Percentiles rank a stretch among this genome's conserved stretches.
These are phyloP conservation scores for Clytia hemisphaerica DNA, from an alignment of 30 jellyfish, hydroid and myxozoan genomes.

Conservation along the genomic window DNA sequence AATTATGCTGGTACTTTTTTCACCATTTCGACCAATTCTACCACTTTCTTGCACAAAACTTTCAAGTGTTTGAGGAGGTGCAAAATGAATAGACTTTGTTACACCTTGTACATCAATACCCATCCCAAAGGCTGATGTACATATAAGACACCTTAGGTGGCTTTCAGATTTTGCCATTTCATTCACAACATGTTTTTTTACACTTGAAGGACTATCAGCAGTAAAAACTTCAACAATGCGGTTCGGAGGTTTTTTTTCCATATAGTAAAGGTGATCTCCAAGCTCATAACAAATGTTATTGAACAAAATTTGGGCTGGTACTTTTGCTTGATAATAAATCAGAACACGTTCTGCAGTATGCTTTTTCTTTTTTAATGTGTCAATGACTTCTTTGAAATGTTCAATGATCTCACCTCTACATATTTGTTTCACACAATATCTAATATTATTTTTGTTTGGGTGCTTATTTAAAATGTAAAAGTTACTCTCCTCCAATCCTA, in stretches of 20 bases:
- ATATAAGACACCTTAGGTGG: background rate
- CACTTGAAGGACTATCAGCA: conserved; percentile 3
- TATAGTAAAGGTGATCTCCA: background rate
- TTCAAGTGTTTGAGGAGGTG: conserved; percentile 6
- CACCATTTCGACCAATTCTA: conserved; percentile 10
- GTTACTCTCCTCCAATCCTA: background rate
- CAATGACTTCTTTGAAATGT: background rate
- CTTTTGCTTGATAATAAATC: background rate
- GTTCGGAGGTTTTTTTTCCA: background rate
- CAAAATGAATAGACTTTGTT: background rate
- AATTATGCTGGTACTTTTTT: background rate
- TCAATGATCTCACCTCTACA: background rate
- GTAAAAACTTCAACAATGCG: background rate
- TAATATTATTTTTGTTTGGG: background rate
- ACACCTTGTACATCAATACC: background rate
- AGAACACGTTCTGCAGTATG: background rate
- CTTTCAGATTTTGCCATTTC: conserved; percentile 5
- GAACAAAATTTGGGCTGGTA: background rate
- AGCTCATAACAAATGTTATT: background rate
- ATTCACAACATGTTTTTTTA: conserved; percentile 6
- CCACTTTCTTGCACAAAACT: conserved; percentile 18
- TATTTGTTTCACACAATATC: background rate
- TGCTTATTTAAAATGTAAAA: background rate
- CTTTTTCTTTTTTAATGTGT: background rate
- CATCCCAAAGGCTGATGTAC: conserved; percentile 18